A percentile compares a stretch with the other conserved stretches of the same genome.
Conservation (phyloP, 2,888 invertebrate species). For the Watsonalla cultraria region DNA sequence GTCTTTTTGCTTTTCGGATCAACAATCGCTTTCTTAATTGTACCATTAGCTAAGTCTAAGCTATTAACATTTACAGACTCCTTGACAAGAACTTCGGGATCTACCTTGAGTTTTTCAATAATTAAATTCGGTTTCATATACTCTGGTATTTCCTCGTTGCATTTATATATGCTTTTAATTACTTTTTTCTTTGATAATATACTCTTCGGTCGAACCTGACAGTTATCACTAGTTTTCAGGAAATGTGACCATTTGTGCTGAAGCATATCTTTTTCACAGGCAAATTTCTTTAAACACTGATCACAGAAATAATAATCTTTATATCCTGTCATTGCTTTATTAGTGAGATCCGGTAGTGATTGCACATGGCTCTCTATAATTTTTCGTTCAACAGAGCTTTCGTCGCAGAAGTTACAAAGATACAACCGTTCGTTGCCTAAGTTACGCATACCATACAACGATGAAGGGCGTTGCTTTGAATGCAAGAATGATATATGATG, state of each 20-base stretch:
- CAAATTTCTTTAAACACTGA: slow-evolving; percentile 54
- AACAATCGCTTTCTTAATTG: slow-evolving; percentile 37
- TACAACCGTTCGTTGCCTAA: slow-evolving; percentile 44
- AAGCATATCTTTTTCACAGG: slow-evolving; percentile 52
- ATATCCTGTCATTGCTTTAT: slow-evolving; percentile 50
- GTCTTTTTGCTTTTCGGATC: slow-evolving; percentile 50
- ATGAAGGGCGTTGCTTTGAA: slow-evolving; percentile 34
- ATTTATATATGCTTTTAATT: slow-evolving; percentile 32
- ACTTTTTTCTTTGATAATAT: slow-evolving; percentile 12
- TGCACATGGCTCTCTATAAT: slow-evolving; percentile 45
- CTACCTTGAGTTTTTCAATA: slow-evolving; percentile 31
- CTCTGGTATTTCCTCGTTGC: slow-evolving; percentile 42
- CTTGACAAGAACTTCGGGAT: background rate
- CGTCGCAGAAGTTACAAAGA: slow-evolving; percentile 58
- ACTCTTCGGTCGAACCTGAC: slow-evolving; percentile 25
- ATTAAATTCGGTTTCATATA: slow-evolving; percentile 42
- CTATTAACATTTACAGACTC: slow-evolving; percentile 17
- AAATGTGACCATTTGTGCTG: slow-evolving; percentile 67
- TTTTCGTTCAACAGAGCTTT: slow-evolving; percentile 43
- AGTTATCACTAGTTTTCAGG: slow-evolving; percentile 43
- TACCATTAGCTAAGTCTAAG: slow-evolving; percentile 13
- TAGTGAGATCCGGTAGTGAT: slow-evolving; percentile 47
- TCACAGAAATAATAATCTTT: slow-evolving; percentile 62
- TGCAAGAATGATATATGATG: slow-evolving; percentile 59
- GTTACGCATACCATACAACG: slow-evolving; percentile 38